These are phyloP conservation scores for Oplegnathus fasciatus DNA, from an alignment of 2,113 vertebrate species.

Conservation along the genomic window DNA sequence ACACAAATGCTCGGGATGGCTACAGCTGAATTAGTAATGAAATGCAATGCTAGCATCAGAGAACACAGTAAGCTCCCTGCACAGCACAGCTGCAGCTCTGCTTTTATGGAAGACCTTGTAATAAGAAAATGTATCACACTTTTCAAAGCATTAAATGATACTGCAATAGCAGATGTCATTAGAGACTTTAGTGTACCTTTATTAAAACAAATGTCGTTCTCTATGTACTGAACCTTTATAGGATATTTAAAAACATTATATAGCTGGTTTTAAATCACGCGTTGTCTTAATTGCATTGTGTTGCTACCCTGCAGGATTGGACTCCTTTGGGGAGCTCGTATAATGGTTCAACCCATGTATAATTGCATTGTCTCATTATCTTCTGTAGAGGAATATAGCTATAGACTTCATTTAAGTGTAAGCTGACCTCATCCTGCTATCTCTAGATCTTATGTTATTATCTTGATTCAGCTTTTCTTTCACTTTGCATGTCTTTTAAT, in stretches of 20 bases:
- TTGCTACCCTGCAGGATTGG: constrained; percentile 64
- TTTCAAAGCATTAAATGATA: constrained; percentile 48
- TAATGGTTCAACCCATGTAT: constrained; percentile 68
- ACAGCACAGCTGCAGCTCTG: constrained; percentile 65
- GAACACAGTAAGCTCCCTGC: constrained; percentile 50
- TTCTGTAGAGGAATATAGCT: constrained; percentile 45
- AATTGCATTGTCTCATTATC: constrained; percentile 72
- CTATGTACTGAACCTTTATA: constrained; percentile 38
- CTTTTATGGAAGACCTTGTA: constrained; percentile 59
- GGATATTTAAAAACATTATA: constrained; percentile 58
- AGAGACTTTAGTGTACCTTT: constrained; percentile 44
- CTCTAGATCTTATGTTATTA: constrained; percentile 26
- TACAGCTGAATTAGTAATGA: constrained; percentile 85
- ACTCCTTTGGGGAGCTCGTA: constrained; percentile 57
- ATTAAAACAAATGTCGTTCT: constrained; percentile 45
- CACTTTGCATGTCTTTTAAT: constrained; percentile 4
- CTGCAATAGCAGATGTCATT: constrained; percentile 52
- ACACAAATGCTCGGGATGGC: constrained; percentile 74
- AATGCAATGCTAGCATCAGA: constrained; percentile 72
- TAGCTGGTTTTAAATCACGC: constrained; percentile 64
- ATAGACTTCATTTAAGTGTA: constrained; percentile 56
- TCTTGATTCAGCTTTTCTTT: constrained; percentile 35
- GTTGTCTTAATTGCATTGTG: constrained; percentile 67
- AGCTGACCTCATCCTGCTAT: constrained; percentile 26
- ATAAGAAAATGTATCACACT: constrained; percentile 54